These are phyloP conservation scores for Tupaia tana DNA, from an alignment of 2,113 vertebrate genomes.

Conservation along the genomic window DNA sequence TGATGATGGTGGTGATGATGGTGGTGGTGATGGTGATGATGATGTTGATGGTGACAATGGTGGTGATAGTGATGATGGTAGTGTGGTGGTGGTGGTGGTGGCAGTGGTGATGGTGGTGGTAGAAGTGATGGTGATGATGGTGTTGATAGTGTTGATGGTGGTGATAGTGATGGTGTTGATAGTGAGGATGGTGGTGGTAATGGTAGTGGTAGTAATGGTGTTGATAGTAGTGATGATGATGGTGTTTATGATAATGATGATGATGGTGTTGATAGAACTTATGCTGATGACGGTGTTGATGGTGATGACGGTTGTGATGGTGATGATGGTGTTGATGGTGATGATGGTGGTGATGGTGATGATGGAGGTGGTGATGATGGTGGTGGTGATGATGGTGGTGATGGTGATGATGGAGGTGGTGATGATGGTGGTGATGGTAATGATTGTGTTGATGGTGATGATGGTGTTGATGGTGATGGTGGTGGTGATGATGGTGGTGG, in stretches of 20 bases:
- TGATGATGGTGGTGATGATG: fast-evolving
- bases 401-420: neutral
- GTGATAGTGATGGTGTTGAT: fast-evolving
- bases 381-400: fast-evolving
- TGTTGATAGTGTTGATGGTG: neutral
- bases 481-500: neutral
- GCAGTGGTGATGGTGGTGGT: fast-evolving
- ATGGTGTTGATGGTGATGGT: fast-evolving
- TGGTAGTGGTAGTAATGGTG: neutral
- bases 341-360: neutral
- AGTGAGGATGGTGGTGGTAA: neutral
- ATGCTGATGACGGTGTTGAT: neutral
- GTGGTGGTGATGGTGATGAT: fast-evolving
- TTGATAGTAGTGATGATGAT: fast-evolving
- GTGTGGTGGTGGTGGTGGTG: fast-evolving
- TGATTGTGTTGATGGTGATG: neutral
- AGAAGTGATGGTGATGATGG: fast-evolving
- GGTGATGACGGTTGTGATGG: fast-evolving
- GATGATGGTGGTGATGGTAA: fast-evolving
- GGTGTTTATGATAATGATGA: fast-evolving
- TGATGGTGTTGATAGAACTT: neutral
- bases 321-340: neutral
- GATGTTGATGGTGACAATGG: fast-evolving
- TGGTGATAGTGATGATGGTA: fast-evolving
- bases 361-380: fast-evolving